Percentiles rank a stretch among this genome's conserved stretches.
Conservation (phyloP, 2,113 vertebrate species). For the Centrocercus urophasianus region DNA sequence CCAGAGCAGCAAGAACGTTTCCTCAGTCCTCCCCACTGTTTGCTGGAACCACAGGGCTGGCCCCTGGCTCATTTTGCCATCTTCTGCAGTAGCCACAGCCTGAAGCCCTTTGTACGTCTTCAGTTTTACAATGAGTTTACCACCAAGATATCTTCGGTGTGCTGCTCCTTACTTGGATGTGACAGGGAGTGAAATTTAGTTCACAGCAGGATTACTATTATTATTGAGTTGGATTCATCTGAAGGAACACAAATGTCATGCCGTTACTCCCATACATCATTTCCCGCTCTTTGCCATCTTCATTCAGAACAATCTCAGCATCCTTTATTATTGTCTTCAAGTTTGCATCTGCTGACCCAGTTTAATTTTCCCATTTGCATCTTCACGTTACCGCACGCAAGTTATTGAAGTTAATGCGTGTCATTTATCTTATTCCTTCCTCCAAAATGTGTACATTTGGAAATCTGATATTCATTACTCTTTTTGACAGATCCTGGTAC, state of each 20-base stretch:
- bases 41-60: neutral
- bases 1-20: neutral
- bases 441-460: neutral
- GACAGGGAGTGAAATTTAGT: neutral
- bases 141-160: neutral
- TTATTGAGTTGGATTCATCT: neutral
- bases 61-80: neutral
- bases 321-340: neutral
- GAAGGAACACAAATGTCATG: neutral
- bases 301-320: neutral
- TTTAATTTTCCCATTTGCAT: conserved; percentile 45
- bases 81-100: neutral
- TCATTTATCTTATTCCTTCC: conserved; percentile 8
- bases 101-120: neutral
- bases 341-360: neutral
- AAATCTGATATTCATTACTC: conserved; percentile 32
- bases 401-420: neutral
- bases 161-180: neutral
- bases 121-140: neutral
- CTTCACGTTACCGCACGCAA: neutral
- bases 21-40: neutral
- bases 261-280: neutral
- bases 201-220: neutral
- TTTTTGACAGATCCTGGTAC: conserved; percentile 23
- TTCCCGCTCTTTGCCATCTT: neutral